Base-by-base conservation (phyloP, 2,888 invertebrate species). In the Cantharis lateralis region DNA sequence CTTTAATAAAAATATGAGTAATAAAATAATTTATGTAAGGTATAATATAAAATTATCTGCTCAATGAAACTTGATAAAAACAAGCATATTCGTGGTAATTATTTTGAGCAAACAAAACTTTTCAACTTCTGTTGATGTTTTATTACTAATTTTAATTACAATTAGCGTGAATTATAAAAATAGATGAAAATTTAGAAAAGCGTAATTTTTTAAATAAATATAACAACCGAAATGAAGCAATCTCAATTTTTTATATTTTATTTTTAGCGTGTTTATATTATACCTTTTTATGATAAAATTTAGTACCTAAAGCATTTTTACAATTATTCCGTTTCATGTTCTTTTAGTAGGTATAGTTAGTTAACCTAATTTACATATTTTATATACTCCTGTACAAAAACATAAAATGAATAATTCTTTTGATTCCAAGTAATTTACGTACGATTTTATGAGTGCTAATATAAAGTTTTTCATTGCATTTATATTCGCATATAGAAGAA, bases 381-480 rank as follows among this genome's bases (percentile, higher is more conserved):
- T 75, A 75, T 78, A 72, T 75, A 70, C 72, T 72, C 72, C 10
- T 24, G 48, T n/a, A 48, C n/a, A n/a, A 72, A 78, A 77, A 78
- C 75, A 75, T 78, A 62, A 20, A 62, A 28, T 16, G 62, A 68
- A 72, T 75, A 75, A 78, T 72, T 75, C 70, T 75, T 61, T 62
- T 66, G 74, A 78, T 72, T 74, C 71, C 63, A 74, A 77, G 77
- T 77, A 75, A 75, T 78, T 78, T 78, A 72, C 75, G 75, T 78
- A 64, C 68, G 75, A 75, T 78, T 78, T 75, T 75, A 78, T 78
- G 75, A 72, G 75, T 64, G 75, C 70, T 61, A 72, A 75, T 75
- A 73, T 75, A 78, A 78, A 78, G 78, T 78, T 78, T 78, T 75
- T 78, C 78, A 75, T 78, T 78, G 73, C 75, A 73, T 73, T 75